Evolutionary conservation across 1,140 invertebrate genomes (phyloP).

Genomic region (Muscidifurax raptorellus): DNA sequence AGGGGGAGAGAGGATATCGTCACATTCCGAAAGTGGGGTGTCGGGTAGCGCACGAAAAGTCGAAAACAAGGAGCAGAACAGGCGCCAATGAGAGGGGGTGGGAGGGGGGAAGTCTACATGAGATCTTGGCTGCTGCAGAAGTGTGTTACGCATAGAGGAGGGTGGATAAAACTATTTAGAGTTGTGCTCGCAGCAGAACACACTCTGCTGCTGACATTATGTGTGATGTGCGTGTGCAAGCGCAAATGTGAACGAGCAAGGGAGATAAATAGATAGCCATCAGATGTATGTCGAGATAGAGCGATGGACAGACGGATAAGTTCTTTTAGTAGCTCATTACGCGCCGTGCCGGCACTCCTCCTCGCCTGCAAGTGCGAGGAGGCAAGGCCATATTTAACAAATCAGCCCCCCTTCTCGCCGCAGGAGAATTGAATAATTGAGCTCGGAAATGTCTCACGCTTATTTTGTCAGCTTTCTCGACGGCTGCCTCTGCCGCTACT

Average conservation of each 20-base stretch:
- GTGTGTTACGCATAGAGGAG: not conserved
- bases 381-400: not conserved
- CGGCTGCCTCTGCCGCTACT: not conserved
- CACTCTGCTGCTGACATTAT: not conserved
- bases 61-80: not conserved
- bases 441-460: not conserved
- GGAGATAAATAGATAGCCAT: constrained; percentile 19
- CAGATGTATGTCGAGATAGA: constrained; percentile 11
- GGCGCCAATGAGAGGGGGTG: not conserved
- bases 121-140: constrained; percentile 9
- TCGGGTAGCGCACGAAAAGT: not conserved
- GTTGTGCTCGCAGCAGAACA: not conserved
- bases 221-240: not conserved
- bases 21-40: not conserved
- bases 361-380: not conserved
- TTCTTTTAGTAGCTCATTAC: not conserved
- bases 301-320: constrained; percentile 11
- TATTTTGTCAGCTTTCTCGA: not conserved
- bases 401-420: not conserved
- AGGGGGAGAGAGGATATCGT: not conserved
- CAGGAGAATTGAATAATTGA: constrained; percentile 8
- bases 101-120: not conserved
- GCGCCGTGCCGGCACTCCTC: not conserved
- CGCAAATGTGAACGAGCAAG: not conserved
- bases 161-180: not conserved